Evolutionary conservation across 2,888 invertebrate genomes (phyloP).

Genomic region (Sipunculus nudus): DNA sequence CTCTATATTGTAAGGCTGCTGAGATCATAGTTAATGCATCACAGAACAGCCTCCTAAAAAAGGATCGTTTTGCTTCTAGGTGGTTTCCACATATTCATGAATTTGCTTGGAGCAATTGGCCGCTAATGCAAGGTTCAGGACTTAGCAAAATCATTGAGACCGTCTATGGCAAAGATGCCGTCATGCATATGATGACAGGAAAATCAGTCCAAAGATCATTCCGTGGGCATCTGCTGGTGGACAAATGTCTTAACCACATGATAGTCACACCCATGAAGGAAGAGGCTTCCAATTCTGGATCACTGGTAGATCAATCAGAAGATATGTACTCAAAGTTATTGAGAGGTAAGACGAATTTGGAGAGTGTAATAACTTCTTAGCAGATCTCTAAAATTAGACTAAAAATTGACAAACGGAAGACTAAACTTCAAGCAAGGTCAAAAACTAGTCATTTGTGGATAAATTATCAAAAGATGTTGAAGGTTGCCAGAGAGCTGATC

Average conservation of each 20-base stretch:
- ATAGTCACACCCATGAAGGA: constrained; percentile 11
- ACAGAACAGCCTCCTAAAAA: constrained; percentile 14
- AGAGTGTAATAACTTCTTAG: constrained; percentile 10
- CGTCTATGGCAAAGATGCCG: constrained; percentile 13
- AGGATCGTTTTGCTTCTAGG: constrained; percentile 12
- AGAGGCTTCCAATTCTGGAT: constrained; percentile 10
- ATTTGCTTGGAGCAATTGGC: constrained; percentile 16
- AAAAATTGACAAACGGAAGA: constrained; percentile 9
- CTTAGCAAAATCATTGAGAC: constrained; percentile 5
- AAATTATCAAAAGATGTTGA: constrained; percentile 21
- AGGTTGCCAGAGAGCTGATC: constrained; percentile 15
- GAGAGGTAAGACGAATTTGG: constrained; percentile 8
- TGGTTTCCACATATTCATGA: constrained; percentile 21
- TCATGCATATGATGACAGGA: constrained; percentile 18
- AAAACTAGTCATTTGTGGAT: constrained; percentile 26
- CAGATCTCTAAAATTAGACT: not conserved
- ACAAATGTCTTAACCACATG: constrained; percentile 19
- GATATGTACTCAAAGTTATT: constrained; percentile 9
- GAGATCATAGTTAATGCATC: constrained; percentile 14
- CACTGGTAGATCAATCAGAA: constrained; percentile 15
- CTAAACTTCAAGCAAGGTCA: constrained; percentile 9
- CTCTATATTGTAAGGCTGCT: constrained; percentile 15
- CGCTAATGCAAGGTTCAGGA: constrained; percentile 4
- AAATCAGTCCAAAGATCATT: constrained; percentile 18
- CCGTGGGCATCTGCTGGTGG: constrained; percentile 25